Conservation (phyloP, 2,797 vertebrate genomes). For the Eulemur albifrons region DNA sequence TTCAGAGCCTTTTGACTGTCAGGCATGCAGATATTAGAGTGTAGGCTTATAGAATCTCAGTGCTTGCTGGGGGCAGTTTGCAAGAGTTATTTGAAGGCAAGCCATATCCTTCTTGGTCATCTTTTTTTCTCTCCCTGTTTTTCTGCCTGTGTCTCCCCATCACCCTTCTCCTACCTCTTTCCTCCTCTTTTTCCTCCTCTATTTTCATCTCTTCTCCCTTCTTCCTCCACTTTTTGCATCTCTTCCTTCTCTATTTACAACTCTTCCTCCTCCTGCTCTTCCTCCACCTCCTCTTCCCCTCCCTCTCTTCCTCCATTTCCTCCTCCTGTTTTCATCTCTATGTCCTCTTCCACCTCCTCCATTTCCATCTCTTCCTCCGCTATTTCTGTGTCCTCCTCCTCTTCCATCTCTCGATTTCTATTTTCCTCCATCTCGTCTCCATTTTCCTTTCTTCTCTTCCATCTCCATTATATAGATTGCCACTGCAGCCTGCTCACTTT, state of each 20-base stretch:
- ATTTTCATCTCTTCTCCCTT: background rate
- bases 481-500: background rate
- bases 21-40: background rate
- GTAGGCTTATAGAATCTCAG: no score
- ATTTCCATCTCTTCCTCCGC: background rate
- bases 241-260: background rate
- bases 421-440: background rate
- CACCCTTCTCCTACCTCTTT: background rate
- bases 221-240: background rate
- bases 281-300: background rate
- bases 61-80: background rate
- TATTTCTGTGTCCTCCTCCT: background rate
- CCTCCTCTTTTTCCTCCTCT: background rate
- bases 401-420: background rate
- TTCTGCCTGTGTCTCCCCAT: background rate
- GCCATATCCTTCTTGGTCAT: background rate
- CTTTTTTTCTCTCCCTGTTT: background rate
- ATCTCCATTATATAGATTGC: background rate
- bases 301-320: background rate
- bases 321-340: background rate
- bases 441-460: background rate
- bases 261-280: background rate
- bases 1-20: background rate
- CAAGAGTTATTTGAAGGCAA: background rate
- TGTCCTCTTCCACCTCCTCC: background rate